Evolutionary conservation across 1,140 invertebrate species (phyloP), one percentile per base, ranked within the genome.

Genomic region (Anastatus disparis): DNA sequence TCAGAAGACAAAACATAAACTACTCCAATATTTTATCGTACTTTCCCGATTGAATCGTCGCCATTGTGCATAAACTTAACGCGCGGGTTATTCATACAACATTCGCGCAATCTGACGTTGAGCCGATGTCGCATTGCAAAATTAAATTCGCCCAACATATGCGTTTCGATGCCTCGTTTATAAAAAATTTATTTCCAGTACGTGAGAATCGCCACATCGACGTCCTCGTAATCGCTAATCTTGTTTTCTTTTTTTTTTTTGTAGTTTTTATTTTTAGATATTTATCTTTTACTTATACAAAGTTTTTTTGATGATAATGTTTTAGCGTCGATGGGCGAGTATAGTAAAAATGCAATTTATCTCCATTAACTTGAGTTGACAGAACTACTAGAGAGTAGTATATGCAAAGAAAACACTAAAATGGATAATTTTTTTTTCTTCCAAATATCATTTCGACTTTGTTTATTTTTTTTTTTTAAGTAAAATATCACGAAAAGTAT

Each of bases 271-370:
- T 35, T 6, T 10, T 6, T 6, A 35, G 31, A 35, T 35, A 10
- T 10, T n/a, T n/a, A n/a, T n/a, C n/a, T n/a, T n/a, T n/a, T n/a
- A n/a, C 20, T 46, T 52, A 10, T 12, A 31, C 20, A 27, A 22
- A 53, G 35, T 27, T 27, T 40, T 40, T n/a, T 22, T 9, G n/a
- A 44, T 55, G 35, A 26, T 56, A 20, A 13, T 24, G n/a, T 40
- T 38, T 68, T 27, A 27, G 13, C 8, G 13, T 61, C 44, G 29
- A 61, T 48, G 35, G n/a, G 29, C n/a, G 31, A 59, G 22, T 52
- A 61, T 61, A 46, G 56, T 42, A 69, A 52, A 61, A 69, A 59
- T 69, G 29, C 48, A 69, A 61, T 61, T 59, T 2, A 68, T 59
- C 29, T 56, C 6, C 22, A 13, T 56, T 58, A 6, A 46, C 4